Conservation (phyloP, 2,888 invertebrate genomes). For the Synergus laeviventris region DNA sequence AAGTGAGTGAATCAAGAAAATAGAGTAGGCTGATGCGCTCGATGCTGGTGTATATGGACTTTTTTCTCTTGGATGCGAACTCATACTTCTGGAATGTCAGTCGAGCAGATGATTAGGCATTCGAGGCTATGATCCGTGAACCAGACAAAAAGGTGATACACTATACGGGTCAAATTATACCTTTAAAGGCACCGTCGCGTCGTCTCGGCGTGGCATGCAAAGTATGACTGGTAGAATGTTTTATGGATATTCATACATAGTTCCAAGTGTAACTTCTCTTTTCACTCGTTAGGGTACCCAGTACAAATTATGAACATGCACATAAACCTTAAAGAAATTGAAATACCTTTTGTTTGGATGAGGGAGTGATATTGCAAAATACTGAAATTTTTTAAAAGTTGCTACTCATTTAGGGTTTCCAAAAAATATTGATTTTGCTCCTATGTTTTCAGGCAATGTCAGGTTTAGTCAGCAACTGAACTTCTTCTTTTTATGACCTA, state of each 20-base stretch:
- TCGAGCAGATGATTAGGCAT: conserved; percentile 1
- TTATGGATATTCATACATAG: not conserved
- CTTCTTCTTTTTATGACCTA: too few species aligned
- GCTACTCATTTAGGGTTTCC: too few species aligned
- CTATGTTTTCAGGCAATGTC: too few species aligned
- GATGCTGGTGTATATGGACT: not conserved
- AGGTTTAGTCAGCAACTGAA: too few species aligned
- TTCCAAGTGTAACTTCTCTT: too few species aligned
- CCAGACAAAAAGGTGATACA: conserved; percentile 5
- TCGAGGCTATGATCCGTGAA: conserved; percentile 10
- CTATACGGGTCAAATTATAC: conserved; percentile 19
- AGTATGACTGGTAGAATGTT: not conserved
- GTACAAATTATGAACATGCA: too few species aligned
- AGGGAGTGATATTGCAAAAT: too few species aligned
- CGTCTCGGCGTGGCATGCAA: conserved; percentile 10
- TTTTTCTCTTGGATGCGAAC: not conserved
- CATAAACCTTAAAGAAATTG: too few species aligned
- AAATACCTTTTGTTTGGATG: too few species aligned
- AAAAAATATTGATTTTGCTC: too few species aligned
- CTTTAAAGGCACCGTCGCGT: conserved; percentile 16
- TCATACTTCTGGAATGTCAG: conserved; percentile 11
- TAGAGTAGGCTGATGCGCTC: not conserved
- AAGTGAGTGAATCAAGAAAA: not conserved
- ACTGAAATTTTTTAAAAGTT: too few species aligned
- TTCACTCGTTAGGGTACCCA: too few species aligned